These are phyloP conservation scores for Pyrocoelia pectoralis DNA, from an alignment of 2,888 invertebrate species.

Conservation along the genomic window DNA sequence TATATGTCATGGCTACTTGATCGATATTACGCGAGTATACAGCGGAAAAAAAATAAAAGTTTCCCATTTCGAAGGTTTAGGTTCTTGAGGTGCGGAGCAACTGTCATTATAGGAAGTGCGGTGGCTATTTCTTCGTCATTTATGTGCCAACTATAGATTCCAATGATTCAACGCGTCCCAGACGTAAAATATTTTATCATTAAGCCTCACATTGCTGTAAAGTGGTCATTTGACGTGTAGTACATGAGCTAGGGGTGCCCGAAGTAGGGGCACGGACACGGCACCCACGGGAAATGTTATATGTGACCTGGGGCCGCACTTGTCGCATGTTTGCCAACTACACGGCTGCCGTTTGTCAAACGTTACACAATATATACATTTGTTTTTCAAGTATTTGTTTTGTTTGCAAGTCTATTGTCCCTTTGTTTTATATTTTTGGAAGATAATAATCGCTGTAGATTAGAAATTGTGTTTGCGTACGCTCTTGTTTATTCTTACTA, in stretches of 20 bases:
- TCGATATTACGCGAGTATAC: neutral
- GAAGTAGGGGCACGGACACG: conserved; percentile 36
- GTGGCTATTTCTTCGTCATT: conserved; percentile 10
- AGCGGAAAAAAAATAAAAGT: neutral
- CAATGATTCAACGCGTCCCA: conserved; percentile 63
- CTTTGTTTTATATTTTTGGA: conserved; percentile 48
- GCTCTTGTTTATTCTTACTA: conserved; percentile 28
- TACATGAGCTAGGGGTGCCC: conserved; percentile 46
- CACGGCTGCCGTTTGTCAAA: conserved; percentile 56
- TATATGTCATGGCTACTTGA: neutral
- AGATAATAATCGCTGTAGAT: conserved; percentile 49
- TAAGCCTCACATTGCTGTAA: conserved; percentile 61
- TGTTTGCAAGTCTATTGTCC: conserved; percentile 41
- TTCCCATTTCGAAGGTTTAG: neutral
- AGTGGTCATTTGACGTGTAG: conserved; percentile 64
- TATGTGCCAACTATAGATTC: conserved; percentile 42
- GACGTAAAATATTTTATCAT: conserved; percentile 63
- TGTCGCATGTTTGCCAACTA: conserved; percentile 46
- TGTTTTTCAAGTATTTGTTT: conserved; percentile 53
- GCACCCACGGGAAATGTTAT: conserved; percentile 42
- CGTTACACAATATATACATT: conserved; percentile 52
- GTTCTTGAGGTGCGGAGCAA: neutral
- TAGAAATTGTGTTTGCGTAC: conserved; percentile 43
- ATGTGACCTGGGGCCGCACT: conserved; percentile 48
- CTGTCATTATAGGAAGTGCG: neutral